Conservation (phyloP, 1,140 invertebrate genomes). For the Drosophila equinoxialis region DNA sequence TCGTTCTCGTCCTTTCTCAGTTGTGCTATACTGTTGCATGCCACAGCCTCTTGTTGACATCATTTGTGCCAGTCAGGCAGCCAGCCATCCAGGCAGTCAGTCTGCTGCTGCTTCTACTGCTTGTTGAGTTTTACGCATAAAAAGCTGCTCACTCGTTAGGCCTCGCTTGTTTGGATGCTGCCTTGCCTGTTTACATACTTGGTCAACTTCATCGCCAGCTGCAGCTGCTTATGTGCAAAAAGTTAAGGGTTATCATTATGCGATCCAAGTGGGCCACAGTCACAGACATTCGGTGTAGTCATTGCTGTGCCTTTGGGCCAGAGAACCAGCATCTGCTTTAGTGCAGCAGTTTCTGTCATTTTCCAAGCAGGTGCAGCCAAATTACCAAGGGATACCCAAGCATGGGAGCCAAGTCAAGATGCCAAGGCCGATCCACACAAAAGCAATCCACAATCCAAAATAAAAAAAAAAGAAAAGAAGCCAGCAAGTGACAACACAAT, state of each 20-base stretch:
- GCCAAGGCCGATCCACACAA: constrained; percentile 50
- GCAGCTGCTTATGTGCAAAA: constrained; percentile 56
- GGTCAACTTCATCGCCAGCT: constrained; percentile 9
- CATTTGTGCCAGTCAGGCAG: constrained; percentile 55
- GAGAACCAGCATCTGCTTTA: constrained; percentile 38
- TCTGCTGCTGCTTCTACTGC: constrained; percentile 25
- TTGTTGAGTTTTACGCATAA: constrained; percentile 65
- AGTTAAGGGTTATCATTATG: constrained; percentile 76
- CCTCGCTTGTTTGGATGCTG: constrained; percentile 58
- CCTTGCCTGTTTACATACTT: constrained; percentile 26
- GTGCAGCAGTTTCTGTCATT: constrained; percentile 48
- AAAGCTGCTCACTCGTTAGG: constrained; percentile 71
- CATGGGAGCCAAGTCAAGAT: constrained; percentile 53
- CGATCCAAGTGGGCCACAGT: constrained; percentile 41
- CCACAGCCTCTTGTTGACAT: constrained; percentile 70
- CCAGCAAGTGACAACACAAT: constrained; percentile 62
- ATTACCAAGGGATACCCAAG: constrained; percentile 51
- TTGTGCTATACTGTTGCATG: constrained; percentile 31
- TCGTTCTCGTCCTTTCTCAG: constrained; percentile 21
- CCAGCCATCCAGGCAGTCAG: constrained; percentile 35
- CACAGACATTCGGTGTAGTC: constrained; percentile 2
- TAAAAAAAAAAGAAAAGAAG: neutral
- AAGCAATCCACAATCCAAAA: constrained; percentile 15
- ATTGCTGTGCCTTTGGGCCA: neutral
- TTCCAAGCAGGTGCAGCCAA: constrained; percentile 73